Percentiles rank a stretch among this genome's conserved stretches.
phyloP scores from a whole-genome alignment of 2,113 vertebrate species.

The Microtus oregoni region DNA sequence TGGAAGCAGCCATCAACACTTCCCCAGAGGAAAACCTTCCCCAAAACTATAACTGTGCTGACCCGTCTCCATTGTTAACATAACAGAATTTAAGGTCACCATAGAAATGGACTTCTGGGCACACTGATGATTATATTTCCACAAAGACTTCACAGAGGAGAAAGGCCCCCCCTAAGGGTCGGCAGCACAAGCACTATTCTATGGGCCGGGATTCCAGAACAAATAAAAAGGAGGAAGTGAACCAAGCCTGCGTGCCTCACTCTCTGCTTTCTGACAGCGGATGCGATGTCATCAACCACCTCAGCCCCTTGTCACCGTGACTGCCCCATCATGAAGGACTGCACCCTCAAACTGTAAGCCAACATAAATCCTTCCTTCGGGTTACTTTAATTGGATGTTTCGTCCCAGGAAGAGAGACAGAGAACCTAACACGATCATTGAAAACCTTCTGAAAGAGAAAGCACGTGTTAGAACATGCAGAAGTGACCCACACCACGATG shows the following conservation, averaged over 20 bases:
- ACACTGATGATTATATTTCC: neutral
- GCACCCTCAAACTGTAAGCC: neutral
- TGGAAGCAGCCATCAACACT: neutral
- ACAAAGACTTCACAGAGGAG: neutral
- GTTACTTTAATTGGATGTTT: no score
- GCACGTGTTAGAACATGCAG: neutral
- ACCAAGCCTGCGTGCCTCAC: accelerated
- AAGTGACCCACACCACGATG: accelerated
- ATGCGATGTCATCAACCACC: neutral
- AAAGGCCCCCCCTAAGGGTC: neutral
- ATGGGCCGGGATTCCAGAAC: neutral
- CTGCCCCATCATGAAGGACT: neutral
- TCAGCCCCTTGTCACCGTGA: neutral
- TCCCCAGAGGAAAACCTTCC: neutral
- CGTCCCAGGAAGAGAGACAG: neutral
- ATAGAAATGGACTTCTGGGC: neutral
- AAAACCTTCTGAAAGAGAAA: neutral
- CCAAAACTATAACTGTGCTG: neutral
- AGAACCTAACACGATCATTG: neutral
- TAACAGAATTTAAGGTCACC: neutral
- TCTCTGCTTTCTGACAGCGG: neutral
- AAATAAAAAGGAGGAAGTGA: neutral
- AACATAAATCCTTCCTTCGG: neutral
- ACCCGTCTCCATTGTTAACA: neutral
- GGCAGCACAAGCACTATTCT: neutral